Conservation (phyloP, 2,888 invertebrate species). For the Galerucella nymphaeae region DNA sequence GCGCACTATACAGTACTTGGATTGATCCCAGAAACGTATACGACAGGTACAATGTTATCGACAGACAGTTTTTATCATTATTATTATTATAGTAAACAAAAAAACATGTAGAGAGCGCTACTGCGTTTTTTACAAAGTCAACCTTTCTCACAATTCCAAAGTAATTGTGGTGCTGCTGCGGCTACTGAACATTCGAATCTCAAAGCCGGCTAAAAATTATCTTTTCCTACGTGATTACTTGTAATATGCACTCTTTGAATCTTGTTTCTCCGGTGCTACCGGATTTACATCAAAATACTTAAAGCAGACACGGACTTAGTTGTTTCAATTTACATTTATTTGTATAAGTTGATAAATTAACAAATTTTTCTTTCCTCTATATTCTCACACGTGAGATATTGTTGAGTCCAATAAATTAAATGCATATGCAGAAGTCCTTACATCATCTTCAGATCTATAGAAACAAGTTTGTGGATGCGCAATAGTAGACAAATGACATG, state of each 20-base stretch:
- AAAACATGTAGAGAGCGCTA: conserved; percentile 7
- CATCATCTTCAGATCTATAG: no score
- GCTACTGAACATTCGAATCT: conserved; percentile 56
- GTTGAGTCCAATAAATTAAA: no score
- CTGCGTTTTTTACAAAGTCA: conserved; percentile 23
- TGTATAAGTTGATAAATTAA: neutral
- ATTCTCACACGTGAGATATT: no score
- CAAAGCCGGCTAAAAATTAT: conserved; percentile 54
- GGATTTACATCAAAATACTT: conserved; percentile 26
- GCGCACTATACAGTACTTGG: no score
- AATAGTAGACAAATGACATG: no score
- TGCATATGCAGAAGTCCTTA: no score
- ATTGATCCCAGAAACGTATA: no score
- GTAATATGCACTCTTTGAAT: conserved; percentile 10
- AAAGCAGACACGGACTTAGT: neutral
- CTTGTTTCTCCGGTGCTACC: conserved; percentile 26
- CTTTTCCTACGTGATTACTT: conserved; percentile 51
- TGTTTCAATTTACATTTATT: neutral
- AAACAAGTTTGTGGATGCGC: no score
- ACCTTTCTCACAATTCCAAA: conserved; percentile 62
- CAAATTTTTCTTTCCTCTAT: no score
- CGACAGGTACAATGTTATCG: no score
- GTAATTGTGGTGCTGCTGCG: conserved; percentile 60
- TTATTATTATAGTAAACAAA: neutral
- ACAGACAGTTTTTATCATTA: no score